These are phyloP conservation scores for Aquatica leii DNA, from an alignment of 2,888 invertebrate species.

Conservation along the genomic window DNA sequence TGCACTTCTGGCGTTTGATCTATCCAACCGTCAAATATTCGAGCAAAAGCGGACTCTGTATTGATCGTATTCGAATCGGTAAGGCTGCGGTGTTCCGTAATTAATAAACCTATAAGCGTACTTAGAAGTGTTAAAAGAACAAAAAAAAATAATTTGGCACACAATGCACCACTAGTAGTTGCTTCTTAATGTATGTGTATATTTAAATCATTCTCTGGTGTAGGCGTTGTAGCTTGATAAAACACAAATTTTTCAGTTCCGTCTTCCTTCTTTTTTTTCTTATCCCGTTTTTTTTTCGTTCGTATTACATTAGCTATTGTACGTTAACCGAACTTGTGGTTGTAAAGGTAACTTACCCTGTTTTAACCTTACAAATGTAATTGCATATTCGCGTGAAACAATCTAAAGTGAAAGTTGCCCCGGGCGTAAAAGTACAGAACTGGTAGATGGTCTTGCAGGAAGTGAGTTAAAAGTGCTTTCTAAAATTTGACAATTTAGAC, in stretches of 20 bases:
- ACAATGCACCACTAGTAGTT: constrained; percentile 81
- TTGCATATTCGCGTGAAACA: no score
- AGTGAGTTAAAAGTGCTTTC: no score
- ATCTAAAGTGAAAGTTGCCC: no score
- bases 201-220: constrained; percentile 65
- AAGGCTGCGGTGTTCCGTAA: constrained; percentile 80
- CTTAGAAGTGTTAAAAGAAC: constrained; percentile 74
- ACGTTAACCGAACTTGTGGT: no score
- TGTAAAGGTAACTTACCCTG: no score
- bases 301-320: constrained; percentile 87
- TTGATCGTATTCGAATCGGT: constrained; percentile 72
- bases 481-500: no score
- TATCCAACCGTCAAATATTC: constrained; percentile 81
- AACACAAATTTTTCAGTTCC: constrained; percentile 29
- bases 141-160: constrained; percentile 85
- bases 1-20: constrained; percentile 65
- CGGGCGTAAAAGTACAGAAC: no score
- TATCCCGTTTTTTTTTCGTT: constrained; percentile 86
- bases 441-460: no score
- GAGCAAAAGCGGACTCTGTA: constrained; percentile 75
- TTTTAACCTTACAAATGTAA: no score
- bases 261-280: constrained; percentile 78
- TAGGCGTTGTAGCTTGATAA: constrained; percentile 49
- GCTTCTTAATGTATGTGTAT: constrained; percentile 83
- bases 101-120: constrained; percentile 78